phyloP scores from a whole-genome alignment of 2,113 vertebrate genomes.

The Crotalus horridus region DNA sequence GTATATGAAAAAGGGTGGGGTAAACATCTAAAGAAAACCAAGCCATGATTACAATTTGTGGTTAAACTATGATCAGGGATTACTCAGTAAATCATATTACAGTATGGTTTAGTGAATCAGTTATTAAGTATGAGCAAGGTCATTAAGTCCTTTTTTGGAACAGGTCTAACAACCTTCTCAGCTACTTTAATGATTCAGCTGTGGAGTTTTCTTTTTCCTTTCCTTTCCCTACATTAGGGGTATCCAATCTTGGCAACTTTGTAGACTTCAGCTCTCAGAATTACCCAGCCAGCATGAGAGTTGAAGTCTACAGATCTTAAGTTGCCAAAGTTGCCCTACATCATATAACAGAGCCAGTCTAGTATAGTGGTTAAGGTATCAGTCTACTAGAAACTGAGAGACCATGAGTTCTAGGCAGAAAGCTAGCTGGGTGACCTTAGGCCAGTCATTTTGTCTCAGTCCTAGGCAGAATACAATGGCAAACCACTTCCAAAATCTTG shows the following conservation, averaged over 20 bases:
- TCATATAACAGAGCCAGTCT: neutral
- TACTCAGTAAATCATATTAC: neutral
- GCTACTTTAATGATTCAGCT: neutral
- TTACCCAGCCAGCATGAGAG: no score
- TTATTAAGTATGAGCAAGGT: neutral
- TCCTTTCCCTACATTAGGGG: neutral
- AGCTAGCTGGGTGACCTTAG: neutral
- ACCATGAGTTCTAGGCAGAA: neutral
- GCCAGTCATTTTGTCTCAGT: neutral
- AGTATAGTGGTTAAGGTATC: neutral
- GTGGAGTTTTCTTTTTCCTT: neutral
- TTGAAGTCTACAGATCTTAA: no score
- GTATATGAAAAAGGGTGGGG: neutral
- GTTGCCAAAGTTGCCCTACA: neutral
- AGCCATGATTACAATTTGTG: neutral
- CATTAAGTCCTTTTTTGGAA: neutral
- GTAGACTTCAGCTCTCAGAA: no score
- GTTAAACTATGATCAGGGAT: neutral
- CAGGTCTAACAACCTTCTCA: neutral
- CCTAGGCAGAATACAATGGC: neutral
- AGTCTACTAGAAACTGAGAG: neutral
- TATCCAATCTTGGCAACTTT: no score
- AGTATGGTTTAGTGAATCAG: neutral
- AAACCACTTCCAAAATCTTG: neutral
- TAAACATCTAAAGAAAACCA: neutral